Evolutionary conservation across 2,888 invertebrate species (phyloP).

Genomic region (Drosophila merina): DNA sequence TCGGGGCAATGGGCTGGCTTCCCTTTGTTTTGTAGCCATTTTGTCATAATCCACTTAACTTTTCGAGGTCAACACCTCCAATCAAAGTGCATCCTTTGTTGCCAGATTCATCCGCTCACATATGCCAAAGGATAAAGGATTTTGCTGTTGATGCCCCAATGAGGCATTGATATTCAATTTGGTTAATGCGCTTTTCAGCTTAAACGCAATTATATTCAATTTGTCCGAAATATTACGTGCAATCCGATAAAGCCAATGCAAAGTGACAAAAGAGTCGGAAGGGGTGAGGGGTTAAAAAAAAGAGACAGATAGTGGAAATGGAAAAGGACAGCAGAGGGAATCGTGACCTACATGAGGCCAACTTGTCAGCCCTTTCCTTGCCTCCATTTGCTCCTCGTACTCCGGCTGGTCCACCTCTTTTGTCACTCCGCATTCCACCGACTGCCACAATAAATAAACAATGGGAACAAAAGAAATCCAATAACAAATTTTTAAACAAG

Average conservation of each 20-base stretch:
- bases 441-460: slow-evolving; percentile 60
- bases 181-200: slow-evolving; percentile 77
- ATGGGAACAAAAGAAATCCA: slow-evolving; percentile 60
- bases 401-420: slow-evolving; percentile 3
- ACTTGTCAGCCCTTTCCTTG: slow-evolving; percentile 29
- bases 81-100: slow-evolving; percentile 24
- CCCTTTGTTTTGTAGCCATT: neutral
- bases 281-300: neutral
- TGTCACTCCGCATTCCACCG: slow-evolving; percentile 18
- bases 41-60: neutral
- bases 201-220: slow-evolving; percentile 77
- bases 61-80: slow-evolving; percentile 7
- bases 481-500: slow-evolving; percentile 78
- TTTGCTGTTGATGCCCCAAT: slow-evolving; percentile 62
- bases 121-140: slow-evolving; percentile 61
- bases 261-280: slow-evolving; percentile 55
- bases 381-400: neutral
- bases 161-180: slow-evolving; percentile 66
- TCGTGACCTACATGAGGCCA: slow-evolving; percentile 22
- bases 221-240: slow-evolving; percentile 72
- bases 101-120: slow-evolving; percentile 32
- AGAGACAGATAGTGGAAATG: neutral
- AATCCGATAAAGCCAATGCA: slow-evolving; percentile 73
- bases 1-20: neutral
- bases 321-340: neutral